Evolutionary conservation across 2,113 vertebrate species (phyloP), one percentile per base, ranked within the genome.

Genomic region (Struthidea cinerea): DNA sequence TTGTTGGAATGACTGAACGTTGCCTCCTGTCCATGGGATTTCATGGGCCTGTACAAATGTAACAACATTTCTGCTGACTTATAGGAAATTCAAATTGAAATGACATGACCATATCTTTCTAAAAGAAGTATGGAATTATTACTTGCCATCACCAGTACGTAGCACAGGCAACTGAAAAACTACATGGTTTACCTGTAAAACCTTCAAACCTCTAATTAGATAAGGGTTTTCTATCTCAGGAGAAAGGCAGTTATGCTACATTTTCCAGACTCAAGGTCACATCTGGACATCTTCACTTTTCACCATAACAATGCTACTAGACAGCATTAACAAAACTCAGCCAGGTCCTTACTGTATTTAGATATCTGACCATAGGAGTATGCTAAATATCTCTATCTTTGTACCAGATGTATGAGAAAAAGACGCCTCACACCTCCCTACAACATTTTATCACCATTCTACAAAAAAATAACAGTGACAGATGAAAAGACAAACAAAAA

Each of bases 241-340:
- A 96, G 81, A 28, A 89, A 18, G 79, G 13, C 61, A 86, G 80
- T 88, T 84, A 90, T 10, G 42, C 39, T 77, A 80, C 32, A 60
- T 78, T 96, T 96, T 96, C 90, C 94, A 97, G 56, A 91, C 65
- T 75, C 73, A 79, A 79, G 74, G 67, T 52, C 53, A 93, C 23
- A 73, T 59, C 85, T 91, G 64, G 93, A 94, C 92, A 94, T 60
- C 53, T 65, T 95, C 74, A 90, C 56, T 90, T 89, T 95, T 91
- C 83, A 87, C 68, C 30, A 7, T 44, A 84, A 50, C 4, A 93
- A n/a, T 35, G 75, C 70, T 57, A 32, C 55, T 30, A 86, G 57
- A 44, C 13, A 52, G 37, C 42, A 75, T 22, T 76, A 73, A 33
- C 17, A 63, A 67, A 91, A 71, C 47, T 60, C 71, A 71, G 69